phyloP scores from a whole-genome alignment of 2,797 vertebrate species.

The Poecilia gillii region DNA sequence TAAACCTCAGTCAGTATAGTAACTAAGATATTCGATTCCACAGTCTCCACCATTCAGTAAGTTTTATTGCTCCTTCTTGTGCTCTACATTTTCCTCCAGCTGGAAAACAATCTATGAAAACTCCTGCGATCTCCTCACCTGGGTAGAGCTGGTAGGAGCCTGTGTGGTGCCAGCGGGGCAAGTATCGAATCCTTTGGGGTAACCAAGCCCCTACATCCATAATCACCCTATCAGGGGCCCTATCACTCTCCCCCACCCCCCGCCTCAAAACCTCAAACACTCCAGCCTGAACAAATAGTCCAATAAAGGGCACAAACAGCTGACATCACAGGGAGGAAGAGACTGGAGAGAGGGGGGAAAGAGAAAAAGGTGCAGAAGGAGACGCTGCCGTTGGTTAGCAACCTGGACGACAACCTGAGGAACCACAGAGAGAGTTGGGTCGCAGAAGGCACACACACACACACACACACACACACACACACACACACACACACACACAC shows the following conservation, averaged over 20 bases:
- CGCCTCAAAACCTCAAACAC: constrained; percentile 35
- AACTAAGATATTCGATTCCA: neutral
- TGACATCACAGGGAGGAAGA: constrained; percentile 12
- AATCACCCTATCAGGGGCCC: constrained; percentile 73
- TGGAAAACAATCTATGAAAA: neutral
- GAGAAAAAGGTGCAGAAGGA: constrained; percentile 17
- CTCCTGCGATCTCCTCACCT: constrained; percentile 85
- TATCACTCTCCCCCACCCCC: neutral
- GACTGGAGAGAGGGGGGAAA: neutral
- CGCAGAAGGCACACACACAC: constrained; percentile 31
- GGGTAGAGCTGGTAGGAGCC: constrained; percentile 95
- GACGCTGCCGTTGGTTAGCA: constrained; percentile 30
- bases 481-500: no score
- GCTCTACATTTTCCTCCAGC: neutral
- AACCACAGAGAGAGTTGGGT: constrained; percentile 51
- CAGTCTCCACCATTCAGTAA: neutral
- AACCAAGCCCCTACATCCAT: constrained; percentile 94
- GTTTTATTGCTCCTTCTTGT: neutral
- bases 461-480: constrained; percentile 19
- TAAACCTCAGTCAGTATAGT: neutral
- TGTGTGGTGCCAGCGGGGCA: constrained; percentile 91
- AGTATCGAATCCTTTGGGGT: constrained; percentile 88
- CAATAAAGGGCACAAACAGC: constrained; percentile 4
- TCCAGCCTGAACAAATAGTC: constrained; percentile 14
- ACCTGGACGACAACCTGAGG: constrained; percentile 48